Evolutionary conservation across 2,888 invertebrate species (phyloP).

Genomic region (Petrolisthes cinctipes): DNA sequence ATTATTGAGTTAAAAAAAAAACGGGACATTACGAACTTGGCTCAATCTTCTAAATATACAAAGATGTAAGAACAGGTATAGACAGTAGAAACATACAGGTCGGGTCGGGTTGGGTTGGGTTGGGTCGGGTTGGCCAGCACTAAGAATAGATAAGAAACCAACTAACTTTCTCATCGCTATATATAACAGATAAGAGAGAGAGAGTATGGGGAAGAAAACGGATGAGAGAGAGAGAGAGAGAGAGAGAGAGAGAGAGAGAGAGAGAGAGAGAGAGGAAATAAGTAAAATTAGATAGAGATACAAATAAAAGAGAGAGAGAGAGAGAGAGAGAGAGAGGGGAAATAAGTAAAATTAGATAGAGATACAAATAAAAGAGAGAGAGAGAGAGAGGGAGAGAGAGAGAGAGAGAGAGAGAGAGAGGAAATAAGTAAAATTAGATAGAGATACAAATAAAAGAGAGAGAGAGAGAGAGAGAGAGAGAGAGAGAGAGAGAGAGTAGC

Average conservation of each 20-base stretch:
- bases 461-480: constrained; percentile 22
- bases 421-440: background rate
- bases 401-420: background rate
- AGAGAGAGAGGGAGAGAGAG: background rate
- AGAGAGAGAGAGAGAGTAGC: background rate
- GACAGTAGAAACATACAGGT: too few species aligned
- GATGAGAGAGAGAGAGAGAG: background rate
- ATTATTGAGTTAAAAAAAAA: too few species aligned
- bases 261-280: background rate
- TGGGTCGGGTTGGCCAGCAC: too few species aligned
- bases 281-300: background rate
- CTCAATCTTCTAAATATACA: too few species aligned
- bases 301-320: background rate
- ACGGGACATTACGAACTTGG: too few species aligned
- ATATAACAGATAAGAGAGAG: background rate
- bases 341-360: background rate
- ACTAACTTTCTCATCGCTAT: too few species aligned
- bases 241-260: background rate
- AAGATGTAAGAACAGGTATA: too few species aligned
- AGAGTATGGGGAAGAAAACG: background rate
- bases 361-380: background rate
- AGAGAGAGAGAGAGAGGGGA: constrained; percentile 6
- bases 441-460: background rate
- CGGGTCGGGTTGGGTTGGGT: too few species aligned
- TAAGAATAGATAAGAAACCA: too few species aligned